Evolutionary conservation across 2,797 vertebrate genomes (phyloP), one percentile per base, ranked within the genome.

Genomic region (Myoxocephalus aenaeus): DNA sequence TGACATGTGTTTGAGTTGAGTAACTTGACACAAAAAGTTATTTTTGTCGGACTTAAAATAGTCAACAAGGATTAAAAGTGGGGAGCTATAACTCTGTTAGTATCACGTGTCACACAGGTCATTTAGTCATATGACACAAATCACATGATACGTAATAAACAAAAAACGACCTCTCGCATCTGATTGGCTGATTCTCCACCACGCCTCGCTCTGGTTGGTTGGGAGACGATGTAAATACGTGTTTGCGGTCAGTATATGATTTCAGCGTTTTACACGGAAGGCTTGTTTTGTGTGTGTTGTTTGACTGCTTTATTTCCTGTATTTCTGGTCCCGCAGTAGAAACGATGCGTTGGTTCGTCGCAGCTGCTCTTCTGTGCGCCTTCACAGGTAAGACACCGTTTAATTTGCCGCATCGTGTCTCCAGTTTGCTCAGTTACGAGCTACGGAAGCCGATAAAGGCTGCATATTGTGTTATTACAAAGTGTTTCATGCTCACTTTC

Each of bases 121-220:
- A 27, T 51, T 38, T 20, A 44, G 65, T 92, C 91, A 92, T 80
- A 71, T 93, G 92, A 90, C 75, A 56, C n/a, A 27, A 46, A 56
- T 89, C 90, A 90, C 86, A 75, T 91, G 90, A 86, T 2, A 3
- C 5, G 0, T 15, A 2, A 27, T 12, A 1, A 14, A 42, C 5
- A 0, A 17, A 50, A 18, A 0, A 38, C 51, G 75, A 0, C 76
- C 61, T 50, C 65, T 70, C 25, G 12, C 5, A 1, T 79, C 27
- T 85, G 63, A 93, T 91, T 92, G 89, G 88, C 20, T 3, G 1
- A 34, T 0, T 0, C 11, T 1, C 15, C 3, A 53, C 17, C 8
- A 13, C 0, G 13, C 15, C 22, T 0, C 51, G 0, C 0, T 64
- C 7, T 76, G 73, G 88, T 92, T 90, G 82, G 89, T 32, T 5